phyloP scores from a whole-genome alignment of 1,140 invertebrate genomes.

The Drosophila ananassae region DNA sequence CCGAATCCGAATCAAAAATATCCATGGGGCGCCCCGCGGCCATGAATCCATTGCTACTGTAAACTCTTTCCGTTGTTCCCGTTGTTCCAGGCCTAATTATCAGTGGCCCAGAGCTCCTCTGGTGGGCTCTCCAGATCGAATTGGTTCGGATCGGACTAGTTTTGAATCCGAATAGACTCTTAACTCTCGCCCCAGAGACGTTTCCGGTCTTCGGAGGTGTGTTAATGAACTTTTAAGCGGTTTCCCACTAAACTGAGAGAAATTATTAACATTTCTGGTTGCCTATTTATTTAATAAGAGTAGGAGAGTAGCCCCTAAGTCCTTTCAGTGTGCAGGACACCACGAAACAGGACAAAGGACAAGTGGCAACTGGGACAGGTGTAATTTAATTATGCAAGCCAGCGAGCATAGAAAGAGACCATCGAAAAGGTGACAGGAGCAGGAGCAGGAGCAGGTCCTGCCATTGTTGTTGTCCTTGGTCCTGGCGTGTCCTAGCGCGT shows the following conservation, averaged over 20 bases:
- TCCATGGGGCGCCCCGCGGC: conserved; percentile 39
- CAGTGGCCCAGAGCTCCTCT: too few relatives aligned
- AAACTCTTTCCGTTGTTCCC: conserved; percentile 40
- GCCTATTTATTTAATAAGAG: not conserved
- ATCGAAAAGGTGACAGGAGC: not conserved
- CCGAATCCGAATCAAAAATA: conserved; percentile 56
- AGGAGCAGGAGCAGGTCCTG: conserved; percentile 38
- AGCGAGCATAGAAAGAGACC: conserved; percentile 14
- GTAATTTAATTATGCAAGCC: conserved; percentile 78
- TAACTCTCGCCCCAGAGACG: conserved; percentile 26
- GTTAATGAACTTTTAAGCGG: conserved; percentile 79
- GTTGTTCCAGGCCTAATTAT: conserved; percentile 55
- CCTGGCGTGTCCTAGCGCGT: conserved; percentile 65
- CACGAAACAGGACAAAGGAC: conserved; percentile 29
- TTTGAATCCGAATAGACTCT: conserved; percentile 26
- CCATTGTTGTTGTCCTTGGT: conserved; percentile 9
- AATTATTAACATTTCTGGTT: not conserved
- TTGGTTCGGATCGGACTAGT: not conserved
- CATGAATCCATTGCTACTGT: conserved; percentile 57
- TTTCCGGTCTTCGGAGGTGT: conserved; percentile 72
- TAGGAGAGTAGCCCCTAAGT: too few relatives aligned
- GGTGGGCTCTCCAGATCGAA: conserved; percentile 19
- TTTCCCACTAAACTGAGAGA: conserved; percentile 17
- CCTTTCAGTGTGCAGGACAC: not conserved
- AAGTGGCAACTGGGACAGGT: conserved; percentile 65